A percentile compares a stretch with the other conserved stretches of the same genome.
Evolutionary conservation across 1,140 invertebrate genomes (phyloP).

Genomic region (Bombus soroeensis): DNA sequence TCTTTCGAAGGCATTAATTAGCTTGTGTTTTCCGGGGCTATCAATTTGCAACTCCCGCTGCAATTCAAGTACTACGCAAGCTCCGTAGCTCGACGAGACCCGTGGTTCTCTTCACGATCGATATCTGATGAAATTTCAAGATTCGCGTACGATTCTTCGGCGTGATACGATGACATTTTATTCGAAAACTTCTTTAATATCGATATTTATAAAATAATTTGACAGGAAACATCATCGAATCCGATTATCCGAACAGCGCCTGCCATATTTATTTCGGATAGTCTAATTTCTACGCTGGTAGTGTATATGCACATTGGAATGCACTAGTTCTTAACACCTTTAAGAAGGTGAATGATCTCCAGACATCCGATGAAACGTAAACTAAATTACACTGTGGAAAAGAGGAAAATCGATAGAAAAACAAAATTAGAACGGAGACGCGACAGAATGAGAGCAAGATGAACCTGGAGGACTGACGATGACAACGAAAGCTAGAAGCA

Average conservation of each 20-base stretch:
- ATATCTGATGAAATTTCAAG: conserved; percentile 9
- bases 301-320: too few species aligned
- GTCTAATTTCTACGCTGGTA: too few species aligned
- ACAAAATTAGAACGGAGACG: background rate
- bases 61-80: conserved; percentile 24
- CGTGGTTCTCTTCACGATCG: background rate
- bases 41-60: conserved; percentile 51
- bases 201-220: too few species aligned
- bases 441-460: background rate
- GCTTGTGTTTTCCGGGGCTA: conserved; percentile 75
- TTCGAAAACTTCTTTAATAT: too few species aligned
- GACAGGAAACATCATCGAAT: too few species aligned
- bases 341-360: too few species aligned
- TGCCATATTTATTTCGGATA: too few species aligned
- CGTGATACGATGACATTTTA: too few species aligned
- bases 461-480: background rate
- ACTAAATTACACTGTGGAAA: background rate
- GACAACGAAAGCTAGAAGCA: background rate
- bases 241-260: too few species aligned
- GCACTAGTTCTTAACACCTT: too few species aligned
- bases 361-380: background rate
- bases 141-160: background rate
- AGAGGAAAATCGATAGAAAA: background rate
- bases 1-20: conserved; percentile 76
- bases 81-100: background rate